phyloP scores from a whole-genome alignment of 2,113 vertebrate genomes.

The Otus sunia region DNA sequence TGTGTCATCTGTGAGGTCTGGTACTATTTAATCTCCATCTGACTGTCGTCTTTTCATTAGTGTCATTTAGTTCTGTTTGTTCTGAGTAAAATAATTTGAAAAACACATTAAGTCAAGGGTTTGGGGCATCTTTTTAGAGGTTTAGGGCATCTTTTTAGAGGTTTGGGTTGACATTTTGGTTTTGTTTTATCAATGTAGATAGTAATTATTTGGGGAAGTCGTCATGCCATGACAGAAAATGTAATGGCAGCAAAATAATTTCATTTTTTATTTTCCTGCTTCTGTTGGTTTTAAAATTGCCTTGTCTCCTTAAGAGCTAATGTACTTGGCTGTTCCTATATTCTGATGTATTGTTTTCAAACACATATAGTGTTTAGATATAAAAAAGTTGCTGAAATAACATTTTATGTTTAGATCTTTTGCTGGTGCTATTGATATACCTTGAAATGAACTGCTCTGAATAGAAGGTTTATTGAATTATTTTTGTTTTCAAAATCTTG shows the following conservation, averaged over 20 bases:
- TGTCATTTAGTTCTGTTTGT: not conserved
- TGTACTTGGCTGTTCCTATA: not conserved
- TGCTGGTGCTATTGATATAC: not conserved
- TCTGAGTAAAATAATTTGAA: not conserved
- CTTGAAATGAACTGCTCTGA: not conserved
- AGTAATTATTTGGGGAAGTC: not conserved
- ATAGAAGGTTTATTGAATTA: not conserved
- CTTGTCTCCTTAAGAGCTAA: not conserved
- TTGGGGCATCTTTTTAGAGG: not conserved
- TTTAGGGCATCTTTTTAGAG: not conserved
- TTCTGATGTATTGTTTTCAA: not conserved
- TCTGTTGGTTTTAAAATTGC: not conserved
- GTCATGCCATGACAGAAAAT: not conserved
- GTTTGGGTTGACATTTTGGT: not conserved
- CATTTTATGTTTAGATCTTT: not conserved
- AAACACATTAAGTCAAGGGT: not conserved
- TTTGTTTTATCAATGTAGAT: not conserved
- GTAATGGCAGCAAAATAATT: not conserved
- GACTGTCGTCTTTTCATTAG: not conserved
- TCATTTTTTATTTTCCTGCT: not conserved
- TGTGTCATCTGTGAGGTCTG: slow-evolving; percentile 18
- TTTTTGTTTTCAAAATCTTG: not conserved
- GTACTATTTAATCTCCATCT: not conserved
- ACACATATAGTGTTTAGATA: not conserved
- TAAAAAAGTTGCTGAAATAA: not conserved